Percentiles rank a stretch among this genome's conserved stretches.
phyloP scores from a whole-genome alignment of 2,888 invertebrate species.

The Apocheima hispidaria region DNA sequence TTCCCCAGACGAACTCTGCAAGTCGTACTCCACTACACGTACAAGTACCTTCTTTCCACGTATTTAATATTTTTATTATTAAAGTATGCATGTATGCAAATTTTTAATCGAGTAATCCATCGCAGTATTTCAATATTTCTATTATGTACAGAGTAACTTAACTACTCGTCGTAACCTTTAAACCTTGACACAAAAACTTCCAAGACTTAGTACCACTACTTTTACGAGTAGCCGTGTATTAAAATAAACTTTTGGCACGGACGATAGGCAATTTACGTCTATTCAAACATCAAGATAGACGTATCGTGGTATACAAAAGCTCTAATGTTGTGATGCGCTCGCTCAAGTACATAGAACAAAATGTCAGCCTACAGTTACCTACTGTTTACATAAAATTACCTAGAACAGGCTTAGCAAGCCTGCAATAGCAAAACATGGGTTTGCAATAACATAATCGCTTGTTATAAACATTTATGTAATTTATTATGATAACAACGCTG shows the following conservation, averaged over 20 bases:
- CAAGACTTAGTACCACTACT: not conserved
- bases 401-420: slow-evolving; percentile 5
- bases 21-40: too few relatives aligned
- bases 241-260: slow-evolving; percentile 14
- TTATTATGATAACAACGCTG: slow-evolving; percentile 19
- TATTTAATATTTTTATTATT: not conserved
- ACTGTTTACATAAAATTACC: slow-evolving; percentile 3
- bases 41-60: not conserved
- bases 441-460: slow-evolving; percentile 30
- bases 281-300: slow-evolving; percentile 32
- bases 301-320: slow-evolving; percentile 19
- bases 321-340: slow-evolving; percentile 18
- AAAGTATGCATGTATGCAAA: too few relatives aligned
- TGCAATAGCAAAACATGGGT: slow-evolving; percentile 21
- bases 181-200: slow-evolving; percentile 23
- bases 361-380: slow-evolving; percentile 35
- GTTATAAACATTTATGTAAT: slow-evolving; percentile 25
- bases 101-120: too few relatives aligned
- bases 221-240: not conserved
- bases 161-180: slow-evolving; percentile 13
- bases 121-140: not conserved
- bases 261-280: slow-evolving; percentile 28
- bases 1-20: too few relatives aligned
- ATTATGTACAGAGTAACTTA: not conserved
- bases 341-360: slow-evolving; percentile 15